Percentiles rank a stretch among this genome's conserved stretches.
phyloP scores from a whole-genome alignment of 2,888 invertebrate genomes.

The Dastarcus helophoroides region DNA sequence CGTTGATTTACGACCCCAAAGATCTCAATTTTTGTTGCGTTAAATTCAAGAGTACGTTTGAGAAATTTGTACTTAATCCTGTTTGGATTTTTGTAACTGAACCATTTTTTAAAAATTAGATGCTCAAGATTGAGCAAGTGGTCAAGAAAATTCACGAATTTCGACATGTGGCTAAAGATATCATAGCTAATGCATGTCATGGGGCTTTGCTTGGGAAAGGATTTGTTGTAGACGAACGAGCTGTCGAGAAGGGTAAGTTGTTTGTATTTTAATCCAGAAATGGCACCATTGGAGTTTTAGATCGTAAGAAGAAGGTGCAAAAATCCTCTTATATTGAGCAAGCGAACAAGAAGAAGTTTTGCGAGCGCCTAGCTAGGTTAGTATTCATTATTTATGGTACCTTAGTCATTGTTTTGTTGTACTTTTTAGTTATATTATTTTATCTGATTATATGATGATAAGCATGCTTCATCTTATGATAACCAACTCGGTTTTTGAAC shows the following conservation, averaged over 20 bases:
- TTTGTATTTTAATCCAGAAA: background rate
- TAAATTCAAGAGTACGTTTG: too few species aligned
- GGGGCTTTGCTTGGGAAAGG: constrained; percentile 63
- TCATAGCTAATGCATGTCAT: constrained; percentile 59
- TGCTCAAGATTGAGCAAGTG: constrained; percentile 35
- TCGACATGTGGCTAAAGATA: constrained; percentile 42
- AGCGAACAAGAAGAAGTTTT: constrained; percentile 71
- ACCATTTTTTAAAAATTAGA: too few species aligned
- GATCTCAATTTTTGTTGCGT: too few species aligned
- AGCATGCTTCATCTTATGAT: constrained; percentile 56
- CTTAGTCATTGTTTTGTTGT: background rate
- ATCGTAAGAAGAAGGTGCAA: constrained; percentile 33
- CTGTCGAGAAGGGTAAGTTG: constrained; percentile 22
- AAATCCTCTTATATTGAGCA: constrained; percentile 83
- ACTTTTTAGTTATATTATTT: constrained; percentile 51
- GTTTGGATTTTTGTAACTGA: too few species aligned
- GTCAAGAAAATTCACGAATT: constrained; percentile 37
- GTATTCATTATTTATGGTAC: constrained; percentile 4
- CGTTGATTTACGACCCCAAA: too few species aligned
- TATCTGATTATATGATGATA: constrained; percentile 60
- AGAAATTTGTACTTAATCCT: too few species aligned
- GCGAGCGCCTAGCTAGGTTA: constrained; percentile 67
- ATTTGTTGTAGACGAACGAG: constrained; percentile 62
- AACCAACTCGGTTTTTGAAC: constrained; percentile 47
- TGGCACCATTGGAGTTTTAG: constrained; percentile 8